Evolutionary conservation across 2,113 vertebrate genomes (phyloP).

Genomic region (Dunckerocampus dactyliophorus): DNA sequence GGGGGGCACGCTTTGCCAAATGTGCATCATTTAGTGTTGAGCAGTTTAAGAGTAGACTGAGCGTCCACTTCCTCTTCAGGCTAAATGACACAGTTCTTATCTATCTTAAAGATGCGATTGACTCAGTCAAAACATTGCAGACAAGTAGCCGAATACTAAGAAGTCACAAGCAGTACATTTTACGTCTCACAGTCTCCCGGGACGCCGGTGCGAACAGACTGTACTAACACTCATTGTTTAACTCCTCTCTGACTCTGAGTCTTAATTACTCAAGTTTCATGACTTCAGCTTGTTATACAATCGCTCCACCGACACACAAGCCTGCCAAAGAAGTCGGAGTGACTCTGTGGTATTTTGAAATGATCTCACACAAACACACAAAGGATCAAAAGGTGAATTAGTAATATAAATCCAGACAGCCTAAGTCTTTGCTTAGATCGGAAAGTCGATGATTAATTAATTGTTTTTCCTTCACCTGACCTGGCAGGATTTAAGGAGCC

Average conservation of each 20-base stretch:
- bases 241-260: neutral
- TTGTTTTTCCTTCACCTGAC: too few relatives aligned
- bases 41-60: too few relatives aligned
- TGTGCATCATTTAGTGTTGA: too few relatives aligned
- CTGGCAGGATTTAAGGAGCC: too few relatives aligned
- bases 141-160: too few relatives aligned
- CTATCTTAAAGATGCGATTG: too few relatives aligned
- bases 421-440: neutral
- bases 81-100: too few relatives aligned
- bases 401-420: neutral
- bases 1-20: too few relatives aligned
- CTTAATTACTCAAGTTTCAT: neutral
- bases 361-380: neutral
- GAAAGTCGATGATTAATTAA: neutral
- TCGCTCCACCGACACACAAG: neutral
- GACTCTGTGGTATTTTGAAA: neutral
- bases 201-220: neutral
- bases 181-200: neutral
- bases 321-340: conserved; percentile 1
- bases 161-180: neutral
- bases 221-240: neutral
- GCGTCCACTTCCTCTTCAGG: too few relatives aligned
- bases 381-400: neutral
- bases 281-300: neutral
- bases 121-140: too few relatives aligned